Base-by-base conservation (phyloP, 2,888 invertebrate species). In the Pyrochroa serraticornis region DNA sequence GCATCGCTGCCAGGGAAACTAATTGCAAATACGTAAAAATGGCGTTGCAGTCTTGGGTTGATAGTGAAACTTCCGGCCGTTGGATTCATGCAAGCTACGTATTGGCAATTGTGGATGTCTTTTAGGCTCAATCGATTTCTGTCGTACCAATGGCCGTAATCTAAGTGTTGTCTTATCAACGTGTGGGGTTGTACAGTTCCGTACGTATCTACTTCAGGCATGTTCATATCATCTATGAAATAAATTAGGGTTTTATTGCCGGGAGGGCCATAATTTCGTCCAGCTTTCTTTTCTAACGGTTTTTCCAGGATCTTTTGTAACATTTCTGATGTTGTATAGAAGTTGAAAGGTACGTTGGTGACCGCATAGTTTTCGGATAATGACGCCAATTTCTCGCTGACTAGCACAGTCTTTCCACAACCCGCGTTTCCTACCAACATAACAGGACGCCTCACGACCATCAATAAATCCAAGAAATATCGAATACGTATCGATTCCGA, bases 121-220 rank as follows among this genome's bases (percentile, higher is more conserved):
- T 97, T 97, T 7, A 97, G 79, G 0, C 91, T 84, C 13, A 97
- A 81, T 74, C 93, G 93, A 37, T 90, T 89, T 34, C 97, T 84
- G 75, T 97, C 94, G 75, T 93, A 91, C 97, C 97, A 97, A 78
- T 97, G 97, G 45, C 89, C 90, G 75, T 97, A 97, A 78, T 97
- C 97, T 72, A 97, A 82, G 81, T 97, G 96, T 75, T 97, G 97
- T 1, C 97, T 84, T 65, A 97, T 96, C 50, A 97, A 81, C 0
- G 97, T 97, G 75, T 97, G 97, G 0, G 97, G 97, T 76, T 96
- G 96, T 0, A 97, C 97, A 0, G 97, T 97, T 6, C 95, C 96
- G 72, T 97, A 97, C 33, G 85, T 77, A 75, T 91, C 91, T 34
- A 88, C 87, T 84, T 95, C 95, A 0, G 97, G 97, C 96, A 97